Evolutionary conservation across 2,888 invertebrate species (phyloP).

Genomic region (Lymantria dispar): DNA sequence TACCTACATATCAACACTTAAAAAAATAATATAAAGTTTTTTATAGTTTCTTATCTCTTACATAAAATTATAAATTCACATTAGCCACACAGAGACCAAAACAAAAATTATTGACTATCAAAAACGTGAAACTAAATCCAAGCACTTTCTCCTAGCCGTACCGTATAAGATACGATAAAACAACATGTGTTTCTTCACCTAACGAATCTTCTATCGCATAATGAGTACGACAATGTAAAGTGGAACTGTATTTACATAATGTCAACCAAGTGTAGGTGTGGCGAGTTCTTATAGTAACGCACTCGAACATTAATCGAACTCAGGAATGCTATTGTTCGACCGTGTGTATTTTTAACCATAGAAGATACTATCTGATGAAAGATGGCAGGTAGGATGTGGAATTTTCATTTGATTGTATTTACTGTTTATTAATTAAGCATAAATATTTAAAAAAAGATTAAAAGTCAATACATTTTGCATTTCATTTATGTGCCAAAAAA

Average conservation of each 20-base stretch:
- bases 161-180: constrained; percentile 63
- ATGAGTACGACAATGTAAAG: constrained; percentile 80
- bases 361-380: constrained; percentile 46
- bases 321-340: constrained; percentile 74
- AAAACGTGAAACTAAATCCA: neutral
- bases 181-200: constrained; percentile 83
- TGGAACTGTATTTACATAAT: constrained; percentile 80
- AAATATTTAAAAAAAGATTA: neutral
- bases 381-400: constrained; percentile 45
- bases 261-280: constrained; percentile 79
- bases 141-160: constrained; percentile 48
- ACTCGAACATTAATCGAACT: constrained; percentile 76
- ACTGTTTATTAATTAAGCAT: constrained; percentile 8
- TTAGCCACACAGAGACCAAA: neutral
- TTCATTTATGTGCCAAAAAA: too few relatives aligned
- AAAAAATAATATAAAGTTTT: too few relatives aligned
- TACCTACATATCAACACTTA: too few relatives aligned
- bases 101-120: neutral
- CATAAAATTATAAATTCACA: neutral
- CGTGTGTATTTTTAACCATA: constrained; percentile 61
- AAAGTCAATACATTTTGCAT: too few relatives aligned
- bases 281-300: constrained; percentile 52
- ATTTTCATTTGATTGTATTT: constrained; percentile 17
- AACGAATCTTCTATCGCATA: constrained; percentile 79
- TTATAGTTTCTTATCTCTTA: too few relatives aligned